Evolutionary conservation across 2,888 invertebrate species (phyloP).

Genomic region (Nebria salina): DNA sequence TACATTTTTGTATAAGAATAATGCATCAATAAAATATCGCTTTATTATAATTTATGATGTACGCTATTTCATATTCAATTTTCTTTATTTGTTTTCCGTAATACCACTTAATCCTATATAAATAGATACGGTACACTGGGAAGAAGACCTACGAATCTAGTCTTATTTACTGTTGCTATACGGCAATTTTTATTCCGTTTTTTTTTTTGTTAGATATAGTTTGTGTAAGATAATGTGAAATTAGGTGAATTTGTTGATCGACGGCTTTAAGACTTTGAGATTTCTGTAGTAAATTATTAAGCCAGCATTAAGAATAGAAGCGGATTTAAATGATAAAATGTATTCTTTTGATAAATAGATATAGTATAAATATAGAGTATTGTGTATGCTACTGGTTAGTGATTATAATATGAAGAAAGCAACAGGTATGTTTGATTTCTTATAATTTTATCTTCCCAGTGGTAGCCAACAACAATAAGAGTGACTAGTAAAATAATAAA

Average conservation of each 20-base stretch:
- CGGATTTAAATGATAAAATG: not conserved
- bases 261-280: slow-evolving; percentile 35
- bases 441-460: not conserved
- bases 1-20: not conserved
- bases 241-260: slow-evolving; percentile 30
- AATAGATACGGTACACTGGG: not conserved
- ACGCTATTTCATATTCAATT: not conserved
- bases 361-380: slow-evolving; percentile 29
- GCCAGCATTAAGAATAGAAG: slow-evolving; percentile 32
- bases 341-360: slow-evolving; percentile 34
- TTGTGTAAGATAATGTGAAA: slow-evolving; percentile 15
- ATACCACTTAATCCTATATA: not conserved
- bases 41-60: not conserved
- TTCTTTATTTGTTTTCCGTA: not conserved
- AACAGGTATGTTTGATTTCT: slow-evolving; percentile 25
- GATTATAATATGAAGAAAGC: slow-evolving; percentile 26
- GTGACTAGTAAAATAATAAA: too few relatives aligned
- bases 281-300: slow-evolving; percentile 37
- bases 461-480: too few relatives aligned
- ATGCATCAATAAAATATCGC: not conserved
- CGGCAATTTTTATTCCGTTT: not conserved
- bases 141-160: not conserved
- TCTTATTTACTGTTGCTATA: not conserved
- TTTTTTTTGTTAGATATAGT: not conserved
- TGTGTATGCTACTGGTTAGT: slow-evolving; percentile 6